Evolutionary conservation across 2,113 vertebrate species (phyloP), one percentile per base, ranked within the genome.

Genomic region (Cranoglanis bouderius): DNA sequence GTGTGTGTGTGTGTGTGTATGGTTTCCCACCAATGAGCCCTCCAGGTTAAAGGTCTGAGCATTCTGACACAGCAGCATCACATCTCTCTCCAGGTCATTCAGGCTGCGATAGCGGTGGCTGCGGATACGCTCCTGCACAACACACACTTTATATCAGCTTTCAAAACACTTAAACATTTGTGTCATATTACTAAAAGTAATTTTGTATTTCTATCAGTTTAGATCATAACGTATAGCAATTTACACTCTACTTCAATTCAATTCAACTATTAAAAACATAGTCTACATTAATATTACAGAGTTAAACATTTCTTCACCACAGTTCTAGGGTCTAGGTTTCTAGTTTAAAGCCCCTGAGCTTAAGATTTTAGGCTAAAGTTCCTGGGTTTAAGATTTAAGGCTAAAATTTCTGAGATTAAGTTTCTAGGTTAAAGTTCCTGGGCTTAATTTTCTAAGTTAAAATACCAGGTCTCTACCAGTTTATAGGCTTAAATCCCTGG

Each of bases 1-100:
- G 77, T 82, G 46, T 78, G 46, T 77, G 84, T 83, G 46, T 32
- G 75, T 85, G 51, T 19, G 81, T 85, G 77, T 82, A 55, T 86
- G 26, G 12, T n/a, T 75, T 3, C 81, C 21, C 67, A 80, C 84
- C 97, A 99, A 93, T 0, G 98, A 99, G 0, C 98, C 98, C 92
- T 99, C 98, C 19, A 99, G 95, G 95, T 99, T 99, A 93, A 99
- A 99, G 35, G 97, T 98, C 94, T 99, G 98, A 0, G 98, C 98
- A 0, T 99, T 99, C 93, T 98, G 97, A 93, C 98, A 99, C 13
- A 99, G 96, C 92, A 99, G 94, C 98, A 99, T 99, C 74, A 99
- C 97, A 0, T 99, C 98, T 93, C 98, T 99, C 95, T 99, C 98
- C 92, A 99, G 94, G 94, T 99, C 98, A 0, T 97, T 97, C 26